Base-by-base conservation (phyloP, 2,888 invertebrate genomes). In the Zaprionus obscuricornis region DNA sequence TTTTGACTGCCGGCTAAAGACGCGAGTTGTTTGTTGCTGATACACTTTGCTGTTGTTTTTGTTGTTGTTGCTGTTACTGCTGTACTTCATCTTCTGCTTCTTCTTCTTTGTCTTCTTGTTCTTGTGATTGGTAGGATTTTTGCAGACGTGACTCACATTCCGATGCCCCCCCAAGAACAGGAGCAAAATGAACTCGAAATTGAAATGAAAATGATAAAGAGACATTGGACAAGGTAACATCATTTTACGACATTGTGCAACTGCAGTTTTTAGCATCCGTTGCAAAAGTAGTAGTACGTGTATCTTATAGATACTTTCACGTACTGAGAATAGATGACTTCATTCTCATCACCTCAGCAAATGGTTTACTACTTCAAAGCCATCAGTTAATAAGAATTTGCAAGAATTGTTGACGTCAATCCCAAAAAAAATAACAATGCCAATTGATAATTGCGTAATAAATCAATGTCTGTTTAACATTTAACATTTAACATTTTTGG, bases 71-170 rank as follows among this genome's bases (percentile, higher is more conserved):
- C 18, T 54, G 47, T 43, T 52, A 73, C 42, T 50, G 31, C 29
- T 46, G 39, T n/a, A 22, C 5, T 5, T 22, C 64, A 24, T 54
- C 29, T 22, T 22, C 54, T 62, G 65, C 65, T 40, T 33, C 40
- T 56, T 47, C 27, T 56, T 59, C 52, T 54, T 63, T 55, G 49
- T 54, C 43, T 33, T 50, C 39, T 17, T 56, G 64, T 34, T 62
- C 51, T 16, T 62, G 64, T 29, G 52, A 64, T 27, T 57, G 52
- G 11, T 46, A 45, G 24, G 29, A 29, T 27, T 67, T 66, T 39
- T 62, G 64, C 64, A 71, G 67, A 85, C 85, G 82, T 82, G 85
- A 74, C 74, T 70, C 47, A 76, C 66, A 83, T 85, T 63, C 68
- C 54, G 63, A 76, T 74, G 74, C 52, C n/a, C n/a, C n/a, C n/a